A percentile compares a stretch with the other conserved stretches of the same genome.
These are phyloP conservation scores for Paralinhomoeus sp. DNA, from an alignment of 2,888 invertebrate genomes.

Conservation along the genomic window DNA sequence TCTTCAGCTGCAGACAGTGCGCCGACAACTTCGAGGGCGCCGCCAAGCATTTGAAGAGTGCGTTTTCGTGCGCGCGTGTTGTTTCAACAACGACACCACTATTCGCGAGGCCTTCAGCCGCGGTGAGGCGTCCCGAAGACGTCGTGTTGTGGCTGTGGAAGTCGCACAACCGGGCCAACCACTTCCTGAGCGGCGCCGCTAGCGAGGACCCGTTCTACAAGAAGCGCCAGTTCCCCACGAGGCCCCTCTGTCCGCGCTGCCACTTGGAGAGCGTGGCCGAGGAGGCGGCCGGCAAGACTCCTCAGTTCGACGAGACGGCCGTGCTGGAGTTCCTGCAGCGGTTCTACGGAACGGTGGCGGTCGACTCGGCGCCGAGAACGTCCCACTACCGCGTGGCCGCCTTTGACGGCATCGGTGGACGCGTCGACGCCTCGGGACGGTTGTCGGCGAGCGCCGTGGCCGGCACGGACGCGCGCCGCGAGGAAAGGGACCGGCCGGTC, in stretches of 20 bases:
- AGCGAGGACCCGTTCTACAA: conserved; percentile 63
- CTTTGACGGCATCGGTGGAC: too few species aligned
- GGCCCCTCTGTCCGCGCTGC: conserved; percentile 37
- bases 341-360: background rate
- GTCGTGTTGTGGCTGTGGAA: conserved; percentile 72
- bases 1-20: conserved; percentile 80
- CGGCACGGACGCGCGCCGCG: too few species aligned
- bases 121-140: conserved; percentile 45
- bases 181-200: conserved; percentile 50
- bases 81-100: background rate
- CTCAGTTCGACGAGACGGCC: background rate
- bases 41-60: conserved; percentile 33
- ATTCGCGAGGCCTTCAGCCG: conserved; percentile 27
- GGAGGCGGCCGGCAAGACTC: too few species aligned
- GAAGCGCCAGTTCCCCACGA: conserved; percentile 62
- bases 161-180: conserved; percentile 67
- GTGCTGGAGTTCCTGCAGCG: background rate
- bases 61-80: background rate
- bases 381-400: too few species aligned
- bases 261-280: too few species aligned
- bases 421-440: too few species aligned
- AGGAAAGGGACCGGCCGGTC: too few species aligned
- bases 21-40: conserved; percentile 65
- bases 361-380: background rate
- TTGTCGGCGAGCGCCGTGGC: too few species aligned